A percentile compares a stretch with the other conserved stretches of the same genome.
These are phyloP conservation scores for Meteorus colon DNA, from an alignment of 2,888 invertebrate genomes.

Conservation along the genomic window DNA sequence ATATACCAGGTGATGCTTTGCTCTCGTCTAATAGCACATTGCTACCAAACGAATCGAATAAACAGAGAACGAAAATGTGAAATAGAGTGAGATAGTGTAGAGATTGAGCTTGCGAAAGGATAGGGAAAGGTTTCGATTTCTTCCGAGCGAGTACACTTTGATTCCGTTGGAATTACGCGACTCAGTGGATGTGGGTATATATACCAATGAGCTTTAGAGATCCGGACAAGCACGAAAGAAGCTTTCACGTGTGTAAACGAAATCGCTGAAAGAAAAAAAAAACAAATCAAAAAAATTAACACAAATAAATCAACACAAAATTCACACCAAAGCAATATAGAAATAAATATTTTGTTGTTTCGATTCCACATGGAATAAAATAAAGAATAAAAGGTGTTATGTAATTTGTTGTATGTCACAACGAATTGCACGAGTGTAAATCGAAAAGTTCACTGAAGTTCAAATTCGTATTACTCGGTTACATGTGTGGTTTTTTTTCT, in stretches of 20 bases:
- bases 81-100: neutral
- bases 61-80: constrained; percentile 16
- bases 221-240: constrained; percentile 34
- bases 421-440: neutral
- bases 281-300: neutral
- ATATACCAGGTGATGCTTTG: neutral
- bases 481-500: neutral
- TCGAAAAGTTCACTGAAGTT: constrained; percentile 10
- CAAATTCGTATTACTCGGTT: neutral
- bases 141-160: constrained; percentile 60
- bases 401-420: constrained; percentile 29
- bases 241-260: constrained; percentile 32
- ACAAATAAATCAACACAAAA: neutral
- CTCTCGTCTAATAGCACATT: neutral
- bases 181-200: constrained; percentile 55
- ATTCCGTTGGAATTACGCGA: constrained; percentile 61
- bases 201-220: constrained; percentile 36
- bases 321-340: neutral
- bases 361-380: neutral
- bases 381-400: neutral
- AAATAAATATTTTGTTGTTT: neutral
- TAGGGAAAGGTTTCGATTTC: constrained; percentile 50
- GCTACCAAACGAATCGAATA: neutral
- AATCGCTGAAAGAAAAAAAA: constrained; percentile 20
- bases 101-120: neutral